Evolutionary conservation across 37 sponge, comb jelly and placozoan species (phyloP).

Genomic region (Dysidea cf. avara): DNA sequence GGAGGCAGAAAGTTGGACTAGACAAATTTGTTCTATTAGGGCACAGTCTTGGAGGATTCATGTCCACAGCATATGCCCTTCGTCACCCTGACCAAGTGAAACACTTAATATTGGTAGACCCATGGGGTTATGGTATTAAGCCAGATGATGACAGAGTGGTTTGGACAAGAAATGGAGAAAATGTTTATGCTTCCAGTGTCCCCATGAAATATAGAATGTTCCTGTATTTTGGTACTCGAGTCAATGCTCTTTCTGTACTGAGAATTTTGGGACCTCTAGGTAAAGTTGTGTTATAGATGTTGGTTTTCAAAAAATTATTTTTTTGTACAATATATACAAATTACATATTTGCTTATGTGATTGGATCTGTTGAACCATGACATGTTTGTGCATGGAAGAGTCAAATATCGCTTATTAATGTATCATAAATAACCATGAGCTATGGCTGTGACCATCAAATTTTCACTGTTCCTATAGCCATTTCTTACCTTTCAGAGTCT

Average conservation of each 20-base stretch:
- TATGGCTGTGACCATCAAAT: no score
- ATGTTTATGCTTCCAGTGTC: no score
- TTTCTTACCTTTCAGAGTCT: no score
- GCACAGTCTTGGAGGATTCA: conserved; percentile 86
- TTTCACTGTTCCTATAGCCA: no score
- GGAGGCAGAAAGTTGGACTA: conserved; percentile 66
- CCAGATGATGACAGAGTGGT: conserved; percentile 19
- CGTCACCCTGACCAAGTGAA: conserved; percentile 47
- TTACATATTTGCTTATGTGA: no score
- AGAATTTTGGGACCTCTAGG: conserved; percentile 78
- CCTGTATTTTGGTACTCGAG: conserved; percentile 3
- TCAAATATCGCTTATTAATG: no score
- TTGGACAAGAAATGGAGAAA: conserved; percentile 5
- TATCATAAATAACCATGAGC: no score
- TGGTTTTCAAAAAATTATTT: not conserved
- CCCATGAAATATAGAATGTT: not conserved
- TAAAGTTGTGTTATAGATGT: conserved; percentile 4
- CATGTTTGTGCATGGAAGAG: no score
- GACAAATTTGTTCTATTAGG: conserved; percentile 77
- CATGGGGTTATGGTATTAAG: conserved; percentile 67
- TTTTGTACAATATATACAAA: no score
- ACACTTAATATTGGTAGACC: conserved; percentile 81
- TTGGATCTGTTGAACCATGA: no score
- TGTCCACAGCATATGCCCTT: conserved; percentile 62
- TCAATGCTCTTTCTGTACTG: conserved; percentile 68